phyloP scores from a whole-genome alignment of 2,797 vertebrate species.

The Darevskia nairensis region DNA sequence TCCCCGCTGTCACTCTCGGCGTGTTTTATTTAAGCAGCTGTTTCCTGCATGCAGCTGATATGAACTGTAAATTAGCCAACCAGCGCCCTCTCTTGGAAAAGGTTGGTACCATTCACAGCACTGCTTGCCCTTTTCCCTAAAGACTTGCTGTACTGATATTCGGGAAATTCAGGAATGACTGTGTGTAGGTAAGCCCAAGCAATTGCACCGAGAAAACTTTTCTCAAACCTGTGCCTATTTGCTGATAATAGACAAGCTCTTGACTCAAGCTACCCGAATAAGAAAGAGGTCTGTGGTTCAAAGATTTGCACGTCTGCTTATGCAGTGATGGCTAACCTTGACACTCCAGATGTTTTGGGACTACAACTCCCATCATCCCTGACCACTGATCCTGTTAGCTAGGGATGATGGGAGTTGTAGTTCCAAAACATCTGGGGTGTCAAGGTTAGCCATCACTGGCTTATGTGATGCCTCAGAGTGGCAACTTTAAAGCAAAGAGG shows the following conservation, averaged over 20 bases:
- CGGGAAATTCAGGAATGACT: background rate
- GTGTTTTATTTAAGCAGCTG: background rate
- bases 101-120: background rate
- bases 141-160: background rate
- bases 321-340: no score
- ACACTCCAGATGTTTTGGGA: no score
- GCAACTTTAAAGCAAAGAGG: no score
- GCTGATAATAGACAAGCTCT: background rate
- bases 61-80: background rate
- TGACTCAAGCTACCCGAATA: background rate
- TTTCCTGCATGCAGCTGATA: background rate
- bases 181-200: background rate
- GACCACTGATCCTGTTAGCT: no score
- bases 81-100: constrained; percentile 25
- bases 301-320: background rate
- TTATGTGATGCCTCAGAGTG: background rate
- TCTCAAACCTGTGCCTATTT: background rate
- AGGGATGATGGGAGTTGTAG: no score
- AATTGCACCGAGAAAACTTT: background rate
- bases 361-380: no score
- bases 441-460: no score
- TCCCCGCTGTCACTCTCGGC: background rate
- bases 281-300: background rate
- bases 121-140: background rate
- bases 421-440: no score